phyloP scores from a whole-genome alignment of 2,113 vertebrate genomes.

The Alosa alosa region DNA sequence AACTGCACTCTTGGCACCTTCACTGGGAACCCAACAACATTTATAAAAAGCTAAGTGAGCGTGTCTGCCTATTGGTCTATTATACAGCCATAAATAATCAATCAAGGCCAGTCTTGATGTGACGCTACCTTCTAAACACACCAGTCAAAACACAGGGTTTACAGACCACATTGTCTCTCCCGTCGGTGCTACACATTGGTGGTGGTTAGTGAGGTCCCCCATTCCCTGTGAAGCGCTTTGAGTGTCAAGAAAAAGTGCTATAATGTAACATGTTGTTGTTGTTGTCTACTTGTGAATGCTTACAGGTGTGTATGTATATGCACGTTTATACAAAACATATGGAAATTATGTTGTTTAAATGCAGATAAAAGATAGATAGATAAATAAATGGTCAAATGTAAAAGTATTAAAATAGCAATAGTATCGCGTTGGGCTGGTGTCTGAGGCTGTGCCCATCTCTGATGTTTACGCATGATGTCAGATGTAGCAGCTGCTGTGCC shows the following conservation, averaged over 20 bases:
- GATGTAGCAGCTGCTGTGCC: neutral
- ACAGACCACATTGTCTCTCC: neutral
- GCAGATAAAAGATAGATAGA: too few relatives aligned
- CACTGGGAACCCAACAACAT: conserved; percentile 26
- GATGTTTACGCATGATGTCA: neutral
- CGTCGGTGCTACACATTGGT: too few relatives aligned
- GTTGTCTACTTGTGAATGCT: neutral
- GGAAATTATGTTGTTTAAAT: too few relatives aligned
- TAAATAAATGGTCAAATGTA: too few relatives aligned
- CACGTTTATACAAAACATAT: too few relatives aligned
- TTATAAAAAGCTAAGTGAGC: conserved; percentile 41
- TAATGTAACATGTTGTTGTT: too few relatives aligned
- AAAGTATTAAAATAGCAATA: too few relatives aligned
- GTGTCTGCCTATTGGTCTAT: conserved; percentile 46
- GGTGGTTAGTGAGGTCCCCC: too few relatives aligned
- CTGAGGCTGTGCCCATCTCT: too few relatives aligned
- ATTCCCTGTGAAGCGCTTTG: too few relatives aligned
- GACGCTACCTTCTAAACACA: conserved; percentile 36
- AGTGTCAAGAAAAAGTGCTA: too few relatives aligned
- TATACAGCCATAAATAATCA: conserved; percentile 53
- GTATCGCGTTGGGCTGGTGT: too few relatives aligned
- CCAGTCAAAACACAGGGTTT: neutral
- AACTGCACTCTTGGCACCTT: conserved; percentile 22
- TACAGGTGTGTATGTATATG: neutral
- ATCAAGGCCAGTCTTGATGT: conserved; percentile 45